A percentile compares a stretch with the other conserved stretches of the same genome.
Evolutionary conservation across 2,888 invertebrate species (phyloP).

Genomic region (Caenorhabditis sulstoni): DNA sequence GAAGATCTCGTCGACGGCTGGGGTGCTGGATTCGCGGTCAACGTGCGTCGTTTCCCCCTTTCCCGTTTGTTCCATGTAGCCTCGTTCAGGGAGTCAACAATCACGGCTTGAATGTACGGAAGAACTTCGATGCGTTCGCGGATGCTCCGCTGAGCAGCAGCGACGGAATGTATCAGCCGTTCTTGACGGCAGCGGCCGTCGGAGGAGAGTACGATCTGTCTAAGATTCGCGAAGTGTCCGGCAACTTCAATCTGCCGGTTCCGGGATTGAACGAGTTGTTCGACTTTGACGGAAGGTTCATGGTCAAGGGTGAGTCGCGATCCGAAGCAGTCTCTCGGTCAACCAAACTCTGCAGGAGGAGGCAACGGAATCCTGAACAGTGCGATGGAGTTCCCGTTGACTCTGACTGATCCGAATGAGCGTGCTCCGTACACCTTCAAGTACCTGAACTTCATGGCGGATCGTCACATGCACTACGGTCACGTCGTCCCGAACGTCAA

Average conservation of each 20-base stretch:
- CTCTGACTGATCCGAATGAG: constrained; percentile 74
- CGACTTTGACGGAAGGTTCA: constrained; percentile 74
- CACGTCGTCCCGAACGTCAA: constrained; percentile 75
- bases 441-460: constrained; percentile 77
- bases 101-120: constrained; percentile 69
- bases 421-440: constrained; percentile 75
- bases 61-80: neutral
- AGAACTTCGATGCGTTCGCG: constrained; percentile 74
- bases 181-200: constrained; percentile 64
- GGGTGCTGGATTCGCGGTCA: constrained; percentile 75
- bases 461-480: constrained; percentile 74
- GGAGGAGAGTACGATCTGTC: constrained; percentile 74
- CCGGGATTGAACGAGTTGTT: constrained; percentile 76
- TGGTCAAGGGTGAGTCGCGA: constrained; percentile 66
- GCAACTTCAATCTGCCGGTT: constrained; percentile 72
- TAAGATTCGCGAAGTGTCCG: constrained; percentile 73
- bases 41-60: constrained; percentile 60
- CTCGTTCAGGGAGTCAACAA: constrained; percentile 73
- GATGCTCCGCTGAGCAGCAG: constrained; percentile 68
- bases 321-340: neutral
- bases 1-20: constrained; percentile 77
- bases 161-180: constrained; percentile 73
- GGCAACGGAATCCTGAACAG: constrained; percentile 76
- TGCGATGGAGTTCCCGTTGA: constrained; percentile 75
- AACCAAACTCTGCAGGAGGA: constrained; percentile 39